Conservation (phyloP, 2,113 vertebrate species). For the Patagioenas fasciata region DNA sequence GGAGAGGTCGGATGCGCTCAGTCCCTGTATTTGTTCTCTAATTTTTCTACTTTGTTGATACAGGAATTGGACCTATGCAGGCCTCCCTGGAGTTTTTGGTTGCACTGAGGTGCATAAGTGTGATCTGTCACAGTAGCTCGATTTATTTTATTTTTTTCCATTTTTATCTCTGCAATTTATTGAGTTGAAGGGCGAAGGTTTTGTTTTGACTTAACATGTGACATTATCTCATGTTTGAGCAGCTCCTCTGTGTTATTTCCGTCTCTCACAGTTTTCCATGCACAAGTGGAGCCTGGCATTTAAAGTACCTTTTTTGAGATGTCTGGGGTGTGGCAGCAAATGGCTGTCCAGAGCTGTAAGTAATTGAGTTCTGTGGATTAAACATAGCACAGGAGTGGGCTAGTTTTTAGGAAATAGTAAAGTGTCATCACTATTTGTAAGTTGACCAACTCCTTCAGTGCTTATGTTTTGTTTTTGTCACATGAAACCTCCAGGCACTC, state of each 20-base stretch:
- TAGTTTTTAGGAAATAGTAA: background rate
- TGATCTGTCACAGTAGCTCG: background rate
- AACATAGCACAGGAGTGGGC: background rate
- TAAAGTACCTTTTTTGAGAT: background rate
- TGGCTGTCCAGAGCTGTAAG: background rate
- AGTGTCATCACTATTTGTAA: no score
- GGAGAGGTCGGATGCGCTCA: background rate
- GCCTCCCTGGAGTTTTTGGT: background rate
- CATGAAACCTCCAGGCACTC: background rate
- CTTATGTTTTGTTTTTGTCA: background rate
- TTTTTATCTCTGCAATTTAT: background rate
- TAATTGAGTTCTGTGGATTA: background rate
- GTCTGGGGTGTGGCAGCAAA: background rate
- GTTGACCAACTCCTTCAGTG: background rate
- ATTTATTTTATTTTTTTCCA: background rate
- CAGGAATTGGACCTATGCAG: background rate
- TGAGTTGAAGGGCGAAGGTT: background rate
- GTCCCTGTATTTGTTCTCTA: background rate
- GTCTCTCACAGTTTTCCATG: background rate
- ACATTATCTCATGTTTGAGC: background rate
- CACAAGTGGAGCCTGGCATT: background rate
- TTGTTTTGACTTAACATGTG: background rate
- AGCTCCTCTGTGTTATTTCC: fast-evolving
- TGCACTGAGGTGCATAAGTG: background rate
- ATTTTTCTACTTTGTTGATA: background rate